These are phyloP conservation scores for Teleiodes luculella DNA, from an alignment of 2,888 invertebrate genomes.

Conservation along the genomic window DNA sequence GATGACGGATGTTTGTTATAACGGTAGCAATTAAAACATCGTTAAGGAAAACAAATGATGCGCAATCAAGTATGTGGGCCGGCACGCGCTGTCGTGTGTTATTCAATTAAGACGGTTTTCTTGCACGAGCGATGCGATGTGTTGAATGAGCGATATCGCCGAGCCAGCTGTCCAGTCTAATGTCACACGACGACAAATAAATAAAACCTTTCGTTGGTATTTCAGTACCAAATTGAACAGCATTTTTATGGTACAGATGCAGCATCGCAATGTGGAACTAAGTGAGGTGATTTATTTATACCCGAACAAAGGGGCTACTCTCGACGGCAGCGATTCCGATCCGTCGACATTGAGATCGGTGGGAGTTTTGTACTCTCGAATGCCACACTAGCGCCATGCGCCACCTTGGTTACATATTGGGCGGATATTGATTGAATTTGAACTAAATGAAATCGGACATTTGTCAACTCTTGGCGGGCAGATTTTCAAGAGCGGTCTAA, in stretches of 20 bases:
- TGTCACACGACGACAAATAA: background rate
- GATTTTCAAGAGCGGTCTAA: too few species aligned
- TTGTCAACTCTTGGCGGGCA: too few species aligned
- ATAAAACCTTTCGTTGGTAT: background rate
- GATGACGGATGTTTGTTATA: background rate
- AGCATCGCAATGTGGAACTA: background rate
- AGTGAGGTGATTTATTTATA: background rate
- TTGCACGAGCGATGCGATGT: constrained; percentile 42
- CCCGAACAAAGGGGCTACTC: too few species aligned
- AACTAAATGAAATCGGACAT: too few species aligned
- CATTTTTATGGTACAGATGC: background rate
- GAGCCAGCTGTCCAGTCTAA: constrained; percentile 2
- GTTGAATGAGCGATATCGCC: constrained; percentile 58
- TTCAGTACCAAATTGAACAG: background rate
- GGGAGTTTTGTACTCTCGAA: too few species aligned
- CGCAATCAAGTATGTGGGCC: constrained; percentile 3
- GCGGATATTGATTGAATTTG: too few species aligned
- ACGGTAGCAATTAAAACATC: constrained; percentile 8
- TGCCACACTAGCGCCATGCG: too few species aligned
- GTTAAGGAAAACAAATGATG: constrained; percentile 11
- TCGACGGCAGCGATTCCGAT: too few species aligned
- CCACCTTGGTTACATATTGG: too few species aligned
- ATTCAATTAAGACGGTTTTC: constrained; percentile 32
- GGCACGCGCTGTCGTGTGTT: constrained; percentile 12
- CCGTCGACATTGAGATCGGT: too few species aligned